These are phyloP conservation scores for Orientallactaga bullata DNA, from an alignment of 2,113 vertebrate species.

Conservation along the genomic window DNA sequence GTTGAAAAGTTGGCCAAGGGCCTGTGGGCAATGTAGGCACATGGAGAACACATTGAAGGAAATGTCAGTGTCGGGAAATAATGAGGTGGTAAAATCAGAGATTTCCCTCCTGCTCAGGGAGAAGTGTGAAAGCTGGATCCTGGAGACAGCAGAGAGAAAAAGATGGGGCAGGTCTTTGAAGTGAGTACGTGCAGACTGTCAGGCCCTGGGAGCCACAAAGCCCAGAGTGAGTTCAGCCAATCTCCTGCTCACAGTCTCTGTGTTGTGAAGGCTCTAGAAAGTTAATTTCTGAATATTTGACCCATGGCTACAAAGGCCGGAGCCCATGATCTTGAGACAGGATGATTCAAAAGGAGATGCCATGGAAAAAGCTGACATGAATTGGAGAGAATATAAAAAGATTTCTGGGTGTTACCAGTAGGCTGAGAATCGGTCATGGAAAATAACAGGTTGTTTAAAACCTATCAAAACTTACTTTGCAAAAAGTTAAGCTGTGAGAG, in stretches of 20 bases:
- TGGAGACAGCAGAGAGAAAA: slow-evolving; percentile 43
- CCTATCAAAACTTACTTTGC: neutral
- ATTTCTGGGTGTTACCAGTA: slow-evolving; percentile 13
- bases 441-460: slow-evolving; percentile 9
- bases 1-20: neutral
- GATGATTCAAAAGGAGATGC: slow-evolving; percentile 21
- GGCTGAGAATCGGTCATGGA: slow-evolving; percentile 29
- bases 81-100: slow-evolving; percentile 22
- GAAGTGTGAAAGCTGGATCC: slow-evolving; percentile 52
- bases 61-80: neutral
- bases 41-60: neutral
- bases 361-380: slow-evolving; percentile 66
- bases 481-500: slow-evolving; percentile 22
- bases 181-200: neutral
- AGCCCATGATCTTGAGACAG: neutral
- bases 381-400: slow-evolving; percentile 46
- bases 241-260: neutral
- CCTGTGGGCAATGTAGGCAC: neutral
- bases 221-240: slow-evolving; percentile 18
- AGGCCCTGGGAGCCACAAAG: slow-evolving; percentile 5
- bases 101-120: neutral
- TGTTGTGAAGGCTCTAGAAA: slow-evolving; percentile 18
- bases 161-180: slow-evolving; percentile 65
- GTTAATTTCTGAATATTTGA: slow-evolving; percentile 46
- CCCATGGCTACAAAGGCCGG: slow-evolving; percentile 4